Conservation (phyloP, 2,797 vertebrate genomes). For the Prionace glauca region DNA sequence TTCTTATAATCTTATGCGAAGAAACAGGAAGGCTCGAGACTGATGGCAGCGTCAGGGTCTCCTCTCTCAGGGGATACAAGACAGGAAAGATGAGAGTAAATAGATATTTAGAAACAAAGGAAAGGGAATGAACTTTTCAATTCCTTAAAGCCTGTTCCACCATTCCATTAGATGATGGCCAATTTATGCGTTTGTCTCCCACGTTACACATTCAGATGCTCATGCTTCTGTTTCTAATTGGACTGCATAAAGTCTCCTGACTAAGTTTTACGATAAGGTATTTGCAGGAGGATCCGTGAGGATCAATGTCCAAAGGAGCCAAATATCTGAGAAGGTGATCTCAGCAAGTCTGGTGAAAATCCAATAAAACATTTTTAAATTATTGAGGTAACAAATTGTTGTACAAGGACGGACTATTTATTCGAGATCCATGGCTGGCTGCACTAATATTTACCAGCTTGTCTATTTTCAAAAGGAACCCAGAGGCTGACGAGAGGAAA, state of each 20-base stretch:
- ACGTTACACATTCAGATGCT: background rate
- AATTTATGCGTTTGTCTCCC: background rate
- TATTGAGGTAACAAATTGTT: slow-evolving; percentile 20
- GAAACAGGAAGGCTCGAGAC: background rate
- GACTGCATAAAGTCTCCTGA: no score
- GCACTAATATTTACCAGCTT: slow-evolving; percentile 12
- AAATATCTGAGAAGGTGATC: background rate
- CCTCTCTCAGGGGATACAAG: background rate
- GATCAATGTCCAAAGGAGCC: background rate
- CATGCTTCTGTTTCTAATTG: background rate
- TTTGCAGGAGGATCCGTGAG: background rate
- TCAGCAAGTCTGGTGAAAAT: slow-evolving; percentile 6
- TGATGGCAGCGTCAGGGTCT: background rate
- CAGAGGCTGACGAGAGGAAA: background rate
- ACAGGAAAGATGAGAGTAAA: background rate
- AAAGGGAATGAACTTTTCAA: background rate
- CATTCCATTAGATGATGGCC: background rate
- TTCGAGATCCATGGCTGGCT: background rate
- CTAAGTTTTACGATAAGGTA: background rate
- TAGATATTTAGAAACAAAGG: background rate
- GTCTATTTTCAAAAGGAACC: slow-evolving; percentile 18
- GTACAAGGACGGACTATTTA: background rate
- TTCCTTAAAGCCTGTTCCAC: background rate
- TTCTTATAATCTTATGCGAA: no score
- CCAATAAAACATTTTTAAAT: background rate